phyloP scores from a whole-genome alignment of 1,140 invertebrate genomes.

The Pseudobourletiella spinata region DNA sequence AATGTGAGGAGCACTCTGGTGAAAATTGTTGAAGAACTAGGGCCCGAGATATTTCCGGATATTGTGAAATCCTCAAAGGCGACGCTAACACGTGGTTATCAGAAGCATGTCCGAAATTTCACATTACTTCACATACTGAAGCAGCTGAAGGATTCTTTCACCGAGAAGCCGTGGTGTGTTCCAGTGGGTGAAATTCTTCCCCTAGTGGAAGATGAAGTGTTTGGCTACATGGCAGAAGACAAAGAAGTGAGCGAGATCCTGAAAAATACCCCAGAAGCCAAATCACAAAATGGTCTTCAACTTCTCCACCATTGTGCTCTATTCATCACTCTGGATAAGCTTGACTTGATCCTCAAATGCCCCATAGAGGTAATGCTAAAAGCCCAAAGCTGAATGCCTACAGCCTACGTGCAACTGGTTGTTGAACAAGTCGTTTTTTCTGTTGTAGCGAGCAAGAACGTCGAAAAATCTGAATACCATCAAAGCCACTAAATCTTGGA shows the following conservation, averaged over 20 bases:
- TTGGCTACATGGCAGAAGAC: constrained; percentile 3
- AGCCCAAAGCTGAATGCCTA: no score
- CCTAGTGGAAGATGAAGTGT: constrained; percentile 3
- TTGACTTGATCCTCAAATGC: background rate
- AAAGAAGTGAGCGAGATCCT: constrained; percentile 2
- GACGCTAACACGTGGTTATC: background rate
- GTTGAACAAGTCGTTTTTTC: no score
- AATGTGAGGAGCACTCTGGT: background rate
- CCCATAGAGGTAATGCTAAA: background rate
- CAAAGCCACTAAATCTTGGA: background rate
- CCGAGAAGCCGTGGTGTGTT: background rate
- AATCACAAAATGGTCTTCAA: background rate
- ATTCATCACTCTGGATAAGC: background rate
- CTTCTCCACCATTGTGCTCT: background rate
- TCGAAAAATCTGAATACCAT: background rate
- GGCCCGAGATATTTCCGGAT: background rate
- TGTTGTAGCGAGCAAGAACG: constrained; percentile 1
- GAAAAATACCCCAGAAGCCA: constrained; percentile 7
- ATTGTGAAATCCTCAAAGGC: background rate
- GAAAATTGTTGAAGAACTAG: background rate
- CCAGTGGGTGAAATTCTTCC: background rate
- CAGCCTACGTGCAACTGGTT: no score
- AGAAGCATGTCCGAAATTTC: constrained; percentile 3
- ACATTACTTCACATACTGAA: background rate
- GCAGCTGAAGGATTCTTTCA: background rate